phyloP scores from a whole-genome alignment of 1,140 invertebrate genomes.

The Drosophila micromelanica region DNA sequence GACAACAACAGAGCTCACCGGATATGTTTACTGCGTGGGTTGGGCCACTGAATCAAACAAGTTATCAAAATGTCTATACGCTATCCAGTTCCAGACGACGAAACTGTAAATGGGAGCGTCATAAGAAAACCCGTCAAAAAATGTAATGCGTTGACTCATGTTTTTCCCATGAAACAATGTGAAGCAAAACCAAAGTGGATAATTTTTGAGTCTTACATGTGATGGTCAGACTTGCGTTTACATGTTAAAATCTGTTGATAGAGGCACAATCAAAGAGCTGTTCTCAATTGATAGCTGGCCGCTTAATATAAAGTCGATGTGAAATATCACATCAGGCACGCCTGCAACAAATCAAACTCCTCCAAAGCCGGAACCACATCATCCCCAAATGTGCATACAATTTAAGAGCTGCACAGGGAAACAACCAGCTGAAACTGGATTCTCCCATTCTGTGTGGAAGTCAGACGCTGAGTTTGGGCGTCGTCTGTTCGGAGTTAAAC shows the following conservation, averaged over 20 bases:
- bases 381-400: neutral
- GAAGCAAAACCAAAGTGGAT: conserved; percentile 37
- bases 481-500: neutral
- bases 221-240: too few relatives aligned
- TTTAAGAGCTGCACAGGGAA: neutral
- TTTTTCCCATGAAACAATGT: conserved; percentile 57
- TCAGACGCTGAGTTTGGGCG: neutral
- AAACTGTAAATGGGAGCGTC: conserved; percentile 52
- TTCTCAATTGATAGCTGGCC: neutral
- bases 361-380: neutral
- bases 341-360: neutral
- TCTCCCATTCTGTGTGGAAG: neutral
- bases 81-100: conserved; percentile 7
- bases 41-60: conserved; percentile 49
- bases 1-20: conserved; percentile 13
- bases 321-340: neutral
- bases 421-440: neutral
- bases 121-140: conserved; percentile 44
- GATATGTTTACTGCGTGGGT: conserved; percentile 32
- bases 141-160: conserved; percentile 66
- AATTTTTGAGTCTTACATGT: conserved; percentile 25
- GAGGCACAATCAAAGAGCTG: neutral
- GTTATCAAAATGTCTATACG: conserved; percentile 58
- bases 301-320: neutral
- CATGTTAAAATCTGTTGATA: neutral